These are phyloP conservation scores for Pelobates cultripes DNA, from an alignment of 2,797 vertebrate genomes.

Conservation along the genomic window DNA sequence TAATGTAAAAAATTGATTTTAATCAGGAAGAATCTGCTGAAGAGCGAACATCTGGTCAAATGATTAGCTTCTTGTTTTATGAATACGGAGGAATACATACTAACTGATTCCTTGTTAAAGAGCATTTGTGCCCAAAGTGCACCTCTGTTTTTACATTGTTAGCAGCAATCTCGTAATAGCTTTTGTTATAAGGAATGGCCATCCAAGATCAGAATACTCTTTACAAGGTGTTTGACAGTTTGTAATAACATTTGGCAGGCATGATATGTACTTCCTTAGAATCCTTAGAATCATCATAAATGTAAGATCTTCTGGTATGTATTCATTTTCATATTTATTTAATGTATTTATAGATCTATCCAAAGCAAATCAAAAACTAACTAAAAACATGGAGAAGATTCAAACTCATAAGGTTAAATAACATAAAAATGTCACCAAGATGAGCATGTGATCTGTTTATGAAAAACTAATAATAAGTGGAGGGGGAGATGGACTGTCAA, in stretches of 20 bases:
- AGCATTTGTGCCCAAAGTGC: conserved; percentile 25
- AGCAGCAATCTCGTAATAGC: conserved; percentile 27
- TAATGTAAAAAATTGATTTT: conserved; percentile 56
- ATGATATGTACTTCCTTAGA: no score
- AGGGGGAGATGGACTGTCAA: no score
- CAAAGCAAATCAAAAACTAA: no score
- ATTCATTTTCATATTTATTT: no score
- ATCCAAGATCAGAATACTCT: conserved; percentile 43
- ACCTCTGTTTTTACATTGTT: conserved; percentile 25
- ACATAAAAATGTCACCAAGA: no score
- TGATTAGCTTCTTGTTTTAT: conserved; percentile 34
- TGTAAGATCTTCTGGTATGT: no score
- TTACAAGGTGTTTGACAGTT: conserved; percentile 16
- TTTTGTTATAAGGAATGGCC: conserved; percentile 5
- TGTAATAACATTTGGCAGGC: background rate
- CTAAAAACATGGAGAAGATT: no score
- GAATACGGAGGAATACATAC: conserved; percentile 37
- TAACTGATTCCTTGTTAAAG: conserved; percentile 41
- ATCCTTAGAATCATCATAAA: no score
- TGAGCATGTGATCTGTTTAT: no score
- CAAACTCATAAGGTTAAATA: no score
- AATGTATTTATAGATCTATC: no score
- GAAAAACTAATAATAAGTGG: no score
- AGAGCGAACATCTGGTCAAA: conserved; percentile 49
- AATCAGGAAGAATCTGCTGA: conserved; percentile 47